Base-by-base conservation (phyloP, 2,113 vertebrate species). In the Antechinus flavipes region DNA sequence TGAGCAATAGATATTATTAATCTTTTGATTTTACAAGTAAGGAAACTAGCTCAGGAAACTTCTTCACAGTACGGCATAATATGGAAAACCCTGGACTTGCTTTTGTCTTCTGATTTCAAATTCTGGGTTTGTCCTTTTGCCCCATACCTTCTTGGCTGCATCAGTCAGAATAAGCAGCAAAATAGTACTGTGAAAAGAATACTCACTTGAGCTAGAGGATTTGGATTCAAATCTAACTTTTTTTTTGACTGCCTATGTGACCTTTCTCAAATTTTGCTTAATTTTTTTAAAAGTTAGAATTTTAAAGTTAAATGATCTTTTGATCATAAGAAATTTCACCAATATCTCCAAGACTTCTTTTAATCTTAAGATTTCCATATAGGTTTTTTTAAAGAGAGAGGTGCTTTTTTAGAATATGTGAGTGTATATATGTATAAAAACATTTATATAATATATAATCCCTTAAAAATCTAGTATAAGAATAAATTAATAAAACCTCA, bases 141-240 rank as follows among this genome's bases (percentile, higher is more conserved):
- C 35, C 68, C 4, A 22, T 42, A n/a, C 19, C 35, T 42, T 84
- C n/a, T 84, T 16, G 42, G 68, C 68, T 42, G 22, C 5, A 84
- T 42, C 16, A 84, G 6, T 84, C 42, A 90, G 11, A 58, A 35
- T 50, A 35, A 12, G 52, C 23, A 90, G 25, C 16, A 26, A 30
- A 90, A 53, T 6, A 52, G 0, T 55, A 3, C 3, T 22, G 11
- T 76, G 93, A n/a, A 95, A 42, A 42, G 90, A 95, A 94, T 42
- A 91, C 5, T 90, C 30, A 93, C 8, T 95, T 35, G 6, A 25
- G 50, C 92, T 54, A 89, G 49, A 54, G 91, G 56, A 95, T 5
- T 91, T 96, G 94, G 8, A 55, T 93, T 94, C 91, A 52, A 92
- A 91, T 58, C 24, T 93, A 56, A 90, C 92, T 91, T 94, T 26